Base-by-base conservation (phyloP, 30 jellyfish, hydroid and myxozoan genomes). In the Clytia hemisphaerica region DNA sequence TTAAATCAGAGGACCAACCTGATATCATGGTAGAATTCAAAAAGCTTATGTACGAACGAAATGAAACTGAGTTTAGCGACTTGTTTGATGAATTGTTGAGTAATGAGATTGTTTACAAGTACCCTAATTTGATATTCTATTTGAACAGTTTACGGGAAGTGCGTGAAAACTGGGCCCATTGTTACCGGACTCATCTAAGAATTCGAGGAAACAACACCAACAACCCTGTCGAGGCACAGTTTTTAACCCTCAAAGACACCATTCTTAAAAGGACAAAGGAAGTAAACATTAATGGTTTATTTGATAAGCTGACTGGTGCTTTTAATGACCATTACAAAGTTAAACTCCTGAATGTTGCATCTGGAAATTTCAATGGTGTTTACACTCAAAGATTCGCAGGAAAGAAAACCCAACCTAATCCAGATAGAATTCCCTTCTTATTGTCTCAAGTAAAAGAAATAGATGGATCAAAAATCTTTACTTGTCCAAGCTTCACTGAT, bases 181-280 rank as follows among this genome's bases (percentile, higher is more conserved):
- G n/a, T n/a, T n/a, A n/a, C 71, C 6, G 71, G 30, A 35, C 12
- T 4, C 42, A 37, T 65, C 34, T 65, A 22, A 68, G 42, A 0
- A n/a, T 65, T 15, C 32, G 78, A 26, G 48, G 48, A 14, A 65
- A 65, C 30, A 37, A 65, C 29, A 37, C 78, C 71, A 37, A 65
- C 48, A 65, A 42, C 40, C 44, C 21, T 42, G 22, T 36, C 15
- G 78, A 65, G n/a, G n/a, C n/a, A n/a, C n/a, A n/a, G n/a, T n/a
- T n/a, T n/a, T n/a, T n/a, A n/a, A n/a, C n/a, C n/a, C 25, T 37
- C 78, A 65, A 65, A 28, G 78, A 65, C 30, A 44, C 38, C 35
- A 42, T 36, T 4, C 30, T 65, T 3, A 65, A 65, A 27, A 40
- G 78, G 16, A 24, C 16, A 36, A 65, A 65, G 30, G 78, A 65